A percentile compares a stretch with the other conserved stretches of the same genome.
phyloP scores from a whole-genome alignment of 2,888 invertebrate species.

The Neoascia interrupta region DNA sequence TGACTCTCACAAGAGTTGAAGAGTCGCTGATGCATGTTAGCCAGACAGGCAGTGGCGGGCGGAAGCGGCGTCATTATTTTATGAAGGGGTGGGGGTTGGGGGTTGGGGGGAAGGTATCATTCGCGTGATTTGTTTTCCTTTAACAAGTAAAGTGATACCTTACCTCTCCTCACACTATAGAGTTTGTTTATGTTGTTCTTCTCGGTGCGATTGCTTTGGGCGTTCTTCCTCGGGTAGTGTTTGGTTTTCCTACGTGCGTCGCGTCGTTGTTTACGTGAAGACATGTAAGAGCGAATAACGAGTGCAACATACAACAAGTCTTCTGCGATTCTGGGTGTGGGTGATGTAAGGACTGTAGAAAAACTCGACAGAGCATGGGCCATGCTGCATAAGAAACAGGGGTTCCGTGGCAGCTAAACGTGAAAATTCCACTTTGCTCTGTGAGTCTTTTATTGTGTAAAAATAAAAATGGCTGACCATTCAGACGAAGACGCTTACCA shows the following conservation, averaged over 20 bases:
- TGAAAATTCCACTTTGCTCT: no score
- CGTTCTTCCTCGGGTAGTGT: constrained; percentile 18
- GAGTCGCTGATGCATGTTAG: constrained; percentile 7
- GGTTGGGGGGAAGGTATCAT: not conserved
- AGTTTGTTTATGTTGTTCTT: constrained; percentile 49
- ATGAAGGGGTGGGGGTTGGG: not conserved
- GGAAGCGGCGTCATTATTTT: no score
- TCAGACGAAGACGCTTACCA: no score
- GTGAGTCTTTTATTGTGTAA: no score
- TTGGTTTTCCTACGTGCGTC: not conserved
- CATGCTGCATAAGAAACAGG: no score
- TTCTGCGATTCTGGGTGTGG: constrained; percentile 23
- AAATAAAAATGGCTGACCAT: no score
- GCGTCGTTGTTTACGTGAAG: constrained; percentile 15
- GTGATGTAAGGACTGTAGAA: no score
- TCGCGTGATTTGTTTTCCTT: constrained; percentile 41
- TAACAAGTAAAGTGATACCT: constrained; percentile 49
- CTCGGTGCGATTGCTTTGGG: constrained; percentile 44
- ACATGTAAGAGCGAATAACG: constrained; percentile 9
- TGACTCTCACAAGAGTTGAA: constrained; percentile 25
- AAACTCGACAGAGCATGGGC: no score
- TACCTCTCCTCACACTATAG: constrained; percentile 16
- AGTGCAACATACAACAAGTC: constrained; percentile 35
- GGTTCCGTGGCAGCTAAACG: no score
- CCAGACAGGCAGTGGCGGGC: not conserved